Base-by-base conservation (phyloP, 2,797 vertebrate species). In the Tapirus indicus region DNA sequence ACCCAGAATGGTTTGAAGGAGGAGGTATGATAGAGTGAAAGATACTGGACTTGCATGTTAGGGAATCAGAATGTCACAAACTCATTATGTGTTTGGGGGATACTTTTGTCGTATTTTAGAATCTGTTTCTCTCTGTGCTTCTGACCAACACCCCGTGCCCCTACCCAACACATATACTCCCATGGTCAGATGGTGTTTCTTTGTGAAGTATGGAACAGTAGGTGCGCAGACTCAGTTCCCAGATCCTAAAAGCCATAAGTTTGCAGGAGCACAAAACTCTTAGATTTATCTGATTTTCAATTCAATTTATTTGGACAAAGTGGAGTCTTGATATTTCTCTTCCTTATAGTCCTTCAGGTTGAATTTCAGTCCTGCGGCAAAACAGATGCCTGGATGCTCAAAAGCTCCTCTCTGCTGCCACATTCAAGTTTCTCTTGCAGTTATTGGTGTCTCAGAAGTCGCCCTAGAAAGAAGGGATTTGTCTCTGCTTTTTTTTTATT, bases 51-150 rank as follows among this genome's bases (percentile, higher is more conserved):
- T 80, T 77, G 52, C 11, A 16, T 38, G 4, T 86, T 8, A 58
- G 44, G 47, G 21, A 80, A 25, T 62, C 27, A 79, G 88, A 94
- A 87, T 83, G 44, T 90, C 10, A 32, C 41, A 72, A 32, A 90
- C 7, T 52, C 47, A 35, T 25, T 47, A 16, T 62, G 11, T 77
- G 64, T 72, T 72, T 92, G 4, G 6, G 54, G 54, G 52, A 84
- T 60, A 60, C 68, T 62, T 58, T 91, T 78, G 18, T 88, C 10
- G 4, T 35, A 16, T 41, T 68, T 62, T 60, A 56, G 23, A 54
- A 41, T 3, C 44, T 88, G 27, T 56, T 95, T 94, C 21, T 93
- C 68, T 90, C 44, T 87, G 44, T 77, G 52, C 84, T 93, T 93
- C 56, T 83, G 68, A 91, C 14, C 49, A 68, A 11, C 3, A 38